These are phyloP conservation scores for Mesoclemmys tuberculata DNA, from an alignment of 2,113 vertebrate genomes.

Conservation along the genomic window DNA sequence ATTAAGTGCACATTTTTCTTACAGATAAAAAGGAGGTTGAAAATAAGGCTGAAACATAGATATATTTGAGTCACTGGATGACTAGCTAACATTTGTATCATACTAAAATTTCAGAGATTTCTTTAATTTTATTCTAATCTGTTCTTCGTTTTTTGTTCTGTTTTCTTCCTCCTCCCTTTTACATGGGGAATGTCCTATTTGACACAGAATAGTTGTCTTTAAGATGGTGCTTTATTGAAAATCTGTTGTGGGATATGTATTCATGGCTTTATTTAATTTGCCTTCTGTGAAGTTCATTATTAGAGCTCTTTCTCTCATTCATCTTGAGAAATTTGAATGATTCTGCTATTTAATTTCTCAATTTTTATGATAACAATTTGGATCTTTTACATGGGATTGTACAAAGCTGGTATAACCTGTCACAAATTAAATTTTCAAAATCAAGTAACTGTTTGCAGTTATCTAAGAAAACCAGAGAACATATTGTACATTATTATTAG, in stretches of 20 bases:
- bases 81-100: neutral
- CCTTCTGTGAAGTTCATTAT: neutral
- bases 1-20: neutral
- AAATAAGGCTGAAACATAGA: neutral
- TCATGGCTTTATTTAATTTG: neutral
- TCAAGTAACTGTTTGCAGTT: neutral
- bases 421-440: neutral
- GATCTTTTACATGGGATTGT: neutral
- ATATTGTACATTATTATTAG: neutral
- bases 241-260: neutral
- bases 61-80: neutral
- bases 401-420: neutral
- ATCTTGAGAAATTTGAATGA: neutral
- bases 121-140: neutral
- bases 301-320: neutral
- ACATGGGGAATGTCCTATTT: neutral
- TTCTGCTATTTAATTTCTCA: neutral
- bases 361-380: slow-evolving; percentile 8
- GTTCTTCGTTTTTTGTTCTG: neutral
- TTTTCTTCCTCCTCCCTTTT: neutral
- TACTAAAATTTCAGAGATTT: neutral
- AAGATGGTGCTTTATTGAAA: neutral
- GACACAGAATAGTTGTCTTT: neutral
- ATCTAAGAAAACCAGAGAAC: neutral
- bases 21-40: neutral